These are phyloP conservation scores for Myoxocephalus aenaeus DNA, from an alignment of 2,797 vertebrate species.

Conservation along the genomic window DNA sequence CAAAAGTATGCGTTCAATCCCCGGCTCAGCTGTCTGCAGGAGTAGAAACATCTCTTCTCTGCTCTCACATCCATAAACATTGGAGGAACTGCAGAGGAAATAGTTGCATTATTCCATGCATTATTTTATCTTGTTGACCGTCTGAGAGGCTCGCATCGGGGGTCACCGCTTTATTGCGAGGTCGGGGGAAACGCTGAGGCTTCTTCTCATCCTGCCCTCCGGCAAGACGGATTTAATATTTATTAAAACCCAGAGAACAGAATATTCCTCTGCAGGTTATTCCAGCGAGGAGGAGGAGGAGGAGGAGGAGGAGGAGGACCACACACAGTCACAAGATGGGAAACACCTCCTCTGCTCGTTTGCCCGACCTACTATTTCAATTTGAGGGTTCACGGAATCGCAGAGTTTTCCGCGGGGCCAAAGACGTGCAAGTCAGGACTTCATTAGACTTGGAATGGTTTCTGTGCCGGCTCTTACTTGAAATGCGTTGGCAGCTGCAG, in stretches of 20 bases:
- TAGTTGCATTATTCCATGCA: constrained; percentile 66
- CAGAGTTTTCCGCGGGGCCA: constrained; percentile 53
- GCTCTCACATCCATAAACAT: constrained; percentile 9
- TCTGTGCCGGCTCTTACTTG: constrained; percentile 54
- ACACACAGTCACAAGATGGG: constrained; percentile 79
- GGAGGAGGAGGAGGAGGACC: constrained; percentile 61
- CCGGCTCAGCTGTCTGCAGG: constrained; percentile 11
- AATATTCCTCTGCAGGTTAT: constrained; percentile 80
- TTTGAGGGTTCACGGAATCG: constrained; percentile 66
- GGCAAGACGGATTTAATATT: constrained; percentile 83
- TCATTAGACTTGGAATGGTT: constrained; percentile 62
- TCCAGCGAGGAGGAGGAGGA: constrained; percentile 44
- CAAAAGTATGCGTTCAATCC: constrained; percentile 6
- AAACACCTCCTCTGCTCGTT: constrained; percentile 67
- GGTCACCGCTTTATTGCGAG: constrained; percentile 71
- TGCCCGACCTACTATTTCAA: constrained; percentile 72
- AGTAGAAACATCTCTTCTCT: background rate
- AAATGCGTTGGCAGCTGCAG: constrained; percentile 31
- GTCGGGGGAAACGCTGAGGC: constrained; percentile 75
- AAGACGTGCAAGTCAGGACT: constrained; percentile 74
- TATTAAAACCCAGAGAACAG: constrained; percentile 84
- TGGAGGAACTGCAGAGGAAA: constrained; percentile 29
- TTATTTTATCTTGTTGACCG: constrained; percentile 41
- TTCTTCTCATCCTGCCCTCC: constrained; percentile 73
- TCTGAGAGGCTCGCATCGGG: constrained; percentile 53